Evolutionary conservation across 1,140 invertebrate species (phyloP).

Genomic region (Cotesia chilonis): DNA sequence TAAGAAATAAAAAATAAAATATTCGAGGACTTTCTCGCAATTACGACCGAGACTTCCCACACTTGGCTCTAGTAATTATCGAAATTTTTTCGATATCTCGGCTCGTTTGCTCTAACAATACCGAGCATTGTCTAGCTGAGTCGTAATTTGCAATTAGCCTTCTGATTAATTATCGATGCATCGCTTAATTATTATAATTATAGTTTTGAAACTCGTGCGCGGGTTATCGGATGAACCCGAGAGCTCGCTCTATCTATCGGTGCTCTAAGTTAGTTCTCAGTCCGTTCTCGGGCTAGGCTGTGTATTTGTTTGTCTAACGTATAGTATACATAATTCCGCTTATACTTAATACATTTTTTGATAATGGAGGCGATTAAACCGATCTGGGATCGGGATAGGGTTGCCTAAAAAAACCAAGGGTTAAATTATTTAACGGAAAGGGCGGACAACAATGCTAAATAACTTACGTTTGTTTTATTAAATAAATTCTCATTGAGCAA

Average conservation of each 20-base stretch:
- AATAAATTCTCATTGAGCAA: no score
- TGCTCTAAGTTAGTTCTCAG: no score
- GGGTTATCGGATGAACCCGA: constrained; percentile 45
- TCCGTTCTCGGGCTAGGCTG: no score
- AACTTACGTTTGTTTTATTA: no score
- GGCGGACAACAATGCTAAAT: no score
- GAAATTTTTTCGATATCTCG: background rate
- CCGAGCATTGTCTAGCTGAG: constrained; percentile 54
- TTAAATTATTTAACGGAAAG: no score
- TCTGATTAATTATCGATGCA: constrained; percentile 64
- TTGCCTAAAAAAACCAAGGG: no score
- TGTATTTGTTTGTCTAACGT: no score
- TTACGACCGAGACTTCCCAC: constrained; percentile 55
- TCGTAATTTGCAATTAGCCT: constrained; percentile 63
- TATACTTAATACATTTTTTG: no score
- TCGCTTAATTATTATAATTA: constrained; percentile 61
- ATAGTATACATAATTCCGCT: no score
- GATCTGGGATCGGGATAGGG: no score
- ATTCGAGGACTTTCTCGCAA: constrained; percentile 53
- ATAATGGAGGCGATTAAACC: no score
- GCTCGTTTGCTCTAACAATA: constrained; percentile 45
- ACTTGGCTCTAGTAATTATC: constrained; percentile 43
- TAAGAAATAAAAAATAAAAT: constrained; percentile 12
- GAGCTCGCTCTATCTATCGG: background rate
- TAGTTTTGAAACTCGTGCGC: constrained; percentile 44